Evolutionary conservation across 2,888 invertebrate species (phyloP).

Genomic region (Dryobota labecula): DNA sequence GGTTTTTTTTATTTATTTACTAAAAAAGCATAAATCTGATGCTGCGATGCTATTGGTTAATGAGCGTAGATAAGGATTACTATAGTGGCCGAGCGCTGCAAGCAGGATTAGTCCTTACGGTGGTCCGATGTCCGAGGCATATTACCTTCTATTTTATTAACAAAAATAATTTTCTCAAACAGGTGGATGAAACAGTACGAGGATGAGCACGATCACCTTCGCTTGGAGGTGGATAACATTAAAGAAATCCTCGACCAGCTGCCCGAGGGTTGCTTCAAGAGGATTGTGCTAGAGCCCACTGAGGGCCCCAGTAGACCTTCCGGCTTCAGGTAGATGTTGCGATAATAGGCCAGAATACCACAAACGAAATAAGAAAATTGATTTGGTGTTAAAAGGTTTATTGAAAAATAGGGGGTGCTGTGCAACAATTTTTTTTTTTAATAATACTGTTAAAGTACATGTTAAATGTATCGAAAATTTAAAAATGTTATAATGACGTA

Average conservation of each 20-base stretch:
- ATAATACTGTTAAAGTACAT: not conserved
- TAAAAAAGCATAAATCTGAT: too few species aligned
- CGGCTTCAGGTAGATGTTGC: conserved; percentile 73
- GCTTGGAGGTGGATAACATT: conserved; percentile 95
- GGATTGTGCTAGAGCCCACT: conserved; percentile 93
- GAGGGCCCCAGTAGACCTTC: conserved; percentile 81
- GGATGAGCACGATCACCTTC: conserved; percentile 93
- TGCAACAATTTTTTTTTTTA: not conserved
- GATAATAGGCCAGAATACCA: not conserved
- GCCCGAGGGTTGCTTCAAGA: conserved; percentile 95
- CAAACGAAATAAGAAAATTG: not conserved
- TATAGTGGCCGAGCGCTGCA: too few species aligned
- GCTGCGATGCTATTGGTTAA: too few species aligned
- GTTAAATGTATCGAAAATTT: not conserved
- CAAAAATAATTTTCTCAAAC: conserved; percentile 9
- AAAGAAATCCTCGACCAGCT: conserved; percentile 94
- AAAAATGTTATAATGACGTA: not conserved
- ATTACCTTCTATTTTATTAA: not conserved
- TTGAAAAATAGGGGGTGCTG: not conserved
- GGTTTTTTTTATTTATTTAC: too few species aligned
- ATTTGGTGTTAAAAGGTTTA: not conserved
- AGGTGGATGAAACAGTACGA: conserved; percentile 95
- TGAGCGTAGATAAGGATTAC: too few species aligned
- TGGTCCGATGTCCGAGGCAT: too few species aligned
- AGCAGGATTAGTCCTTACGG: too few species aligned